These are phyloP conservation scores for Pangasianodon gigas DNA, from an alignment of 2,113 vertebrate species.

Conservation along the genomic window DNA sequence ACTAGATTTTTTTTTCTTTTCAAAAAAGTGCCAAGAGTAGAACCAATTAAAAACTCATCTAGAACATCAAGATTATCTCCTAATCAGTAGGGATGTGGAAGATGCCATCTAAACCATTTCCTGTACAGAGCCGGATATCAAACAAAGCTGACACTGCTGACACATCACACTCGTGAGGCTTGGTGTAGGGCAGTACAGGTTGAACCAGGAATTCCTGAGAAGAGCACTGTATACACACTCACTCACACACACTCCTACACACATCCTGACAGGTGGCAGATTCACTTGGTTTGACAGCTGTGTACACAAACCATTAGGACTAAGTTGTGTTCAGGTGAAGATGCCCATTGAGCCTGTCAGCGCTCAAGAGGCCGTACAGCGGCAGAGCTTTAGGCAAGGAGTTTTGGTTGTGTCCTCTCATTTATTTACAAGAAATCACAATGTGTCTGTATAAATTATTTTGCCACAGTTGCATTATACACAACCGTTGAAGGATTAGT, in stretches of 20 bases:
- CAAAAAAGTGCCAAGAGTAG: too few relatives aligned
- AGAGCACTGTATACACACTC: background rate
- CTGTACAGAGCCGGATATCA: slow-evolving; percentile 22
- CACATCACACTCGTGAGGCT: background rate
- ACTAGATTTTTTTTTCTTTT: background rate
- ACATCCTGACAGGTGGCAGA: slow-evolving; percentile 42
- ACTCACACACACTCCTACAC: background rate
- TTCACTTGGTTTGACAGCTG: slow-evolving; percentile 41
- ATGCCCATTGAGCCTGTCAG: slow-evolving; percentile 42
- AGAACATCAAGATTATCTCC: background rate
- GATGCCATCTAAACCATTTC: background rate
- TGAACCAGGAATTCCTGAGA: background rate
- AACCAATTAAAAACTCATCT: background rate
- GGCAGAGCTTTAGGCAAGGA: slow-evolving; percentile 5
- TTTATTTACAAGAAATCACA: background rate
- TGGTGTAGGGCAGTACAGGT: background rate
- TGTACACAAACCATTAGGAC: slow-evolving; percentile 49
- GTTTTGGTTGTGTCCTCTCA: background rate
- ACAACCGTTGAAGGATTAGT: slow-evolving; percentile 9
- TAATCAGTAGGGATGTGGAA: background rate
- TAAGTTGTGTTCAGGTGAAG: slow-evolving; percentile 26
- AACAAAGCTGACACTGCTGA: slow-evolving; percentile 2
- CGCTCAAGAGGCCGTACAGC: background rate
- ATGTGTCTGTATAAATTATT: background rate
- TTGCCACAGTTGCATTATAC: background rate